A percentile compares a stretch with the other conserved stretches of the same genome.
These are phyloP conservation scores for Athene noctua DNA, from an alignment of 2,113 vertebrate species.

Conservation along the genomic window DNA sequence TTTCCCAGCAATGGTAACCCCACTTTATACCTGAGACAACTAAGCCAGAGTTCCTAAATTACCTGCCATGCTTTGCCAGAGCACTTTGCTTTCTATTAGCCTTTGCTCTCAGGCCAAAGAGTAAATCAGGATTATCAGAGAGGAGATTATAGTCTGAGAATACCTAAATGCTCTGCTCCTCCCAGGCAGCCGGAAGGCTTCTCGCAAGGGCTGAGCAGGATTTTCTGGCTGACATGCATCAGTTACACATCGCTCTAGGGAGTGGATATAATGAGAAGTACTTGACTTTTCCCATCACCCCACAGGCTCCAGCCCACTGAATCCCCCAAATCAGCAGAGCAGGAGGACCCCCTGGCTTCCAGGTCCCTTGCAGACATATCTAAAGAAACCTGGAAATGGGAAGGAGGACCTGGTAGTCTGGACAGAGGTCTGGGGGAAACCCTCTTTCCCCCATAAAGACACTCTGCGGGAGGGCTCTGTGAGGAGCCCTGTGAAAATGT, in stretches of 20 bases:
- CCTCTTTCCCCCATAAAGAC: background rate
- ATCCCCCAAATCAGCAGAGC: background rate
- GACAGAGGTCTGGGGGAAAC: background rate
- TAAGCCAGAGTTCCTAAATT: slow-evolving; percentile 4
- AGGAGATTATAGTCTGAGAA: slow-evolving; percentile 31
- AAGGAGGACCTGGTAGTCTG: background rate
- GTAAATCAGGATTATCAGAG: slow-evolving; percentile 37
- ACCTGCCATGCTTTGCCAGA: background rate
- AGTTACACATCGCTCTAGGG: background rate
- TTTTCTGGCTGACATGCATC: slow-evolving; percentile 38
- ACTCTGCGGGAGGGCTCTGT: background rate
- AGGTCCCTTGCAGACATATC: background rate
- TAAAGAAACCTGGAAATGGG: background rate
- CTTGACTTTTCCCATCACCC: background rate
- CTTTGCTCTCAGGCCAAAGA: slow-evolving; percentile 21
- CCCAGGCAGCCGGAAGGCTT: background rate
- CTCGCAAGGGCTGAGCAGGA: background rate
- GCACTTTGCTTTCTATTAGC: slow-evolving; percentile 24
- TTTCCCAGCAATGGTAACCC: background rate
- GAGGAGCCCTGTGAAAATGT: background rate
- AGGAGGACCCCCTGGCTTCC: background rate
- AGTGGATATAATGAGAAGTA: background rate
- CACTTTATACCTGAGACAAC: background rate
- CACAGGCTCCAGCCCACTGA: background rate
- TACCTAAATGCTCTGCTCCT: background rate